Conservation (phyloP, 92 coral and sea anemone species). For the Siderastrea siderea region DNA sequence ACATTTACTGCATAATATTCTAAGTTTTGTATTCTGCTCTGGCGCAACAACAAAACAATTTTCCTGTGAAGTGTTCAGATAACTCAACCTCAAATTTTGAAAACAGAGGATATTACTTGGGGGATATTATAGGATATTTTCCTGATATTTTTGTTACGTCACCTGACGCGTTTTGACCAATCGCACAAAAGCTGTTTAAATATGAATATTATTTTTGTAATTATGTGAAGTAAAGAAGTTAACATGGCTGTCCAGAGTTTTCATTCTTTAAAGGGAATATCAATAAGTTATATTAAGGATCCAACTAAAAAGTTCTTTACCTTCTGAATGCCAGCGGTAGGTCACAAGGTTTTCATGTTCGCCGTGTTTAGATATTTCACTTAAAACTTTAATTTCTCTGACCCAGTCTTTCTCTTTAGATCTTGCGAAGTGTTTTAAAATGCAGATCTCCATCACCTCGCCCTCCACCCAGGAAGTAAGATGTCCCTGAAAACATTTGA, state of each 20-base stretch:
- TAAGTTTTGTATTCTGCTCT: too few species aligned
- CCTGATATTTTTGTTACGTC: too few species aligned
- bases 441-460: conserved; percentile 22
- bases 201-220: too few species aligned
- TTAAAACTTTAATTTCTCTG: conserved; percentile 10
- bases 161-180: too few species aligned
- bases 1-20: too few species aligned
- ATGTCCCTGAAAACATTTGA: conserved; percentile 13
- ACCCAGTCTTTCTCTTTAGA: conserved; percentile 16
- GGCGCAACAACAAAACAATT: too few species aligned
- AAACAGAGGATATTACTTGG: too few species aligned
- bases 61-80: too few species aligned
- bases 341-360: conserved; percentile 22
- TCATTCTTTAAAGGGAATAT: not conserved
- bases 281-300: not conserved
- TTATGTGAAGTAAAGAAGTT: too few species aligned
- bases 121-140: too few species aligned
- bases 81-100: too few species aligned
- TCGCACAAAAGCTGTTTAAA: too few species aligned
- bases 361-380: conserved; percentile 18
- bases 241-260: not conserved
- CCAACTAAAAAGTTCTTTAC: not conserved
- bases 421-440: conserved; percentile 17
- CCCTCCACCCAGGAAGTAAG: conserved; percentile 25
- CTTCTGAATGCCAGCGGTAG: conserved; percentile 47